Conservation (phyloP, 2,113 vertebrate species). For the Rafetus swinhoei region DNA sequence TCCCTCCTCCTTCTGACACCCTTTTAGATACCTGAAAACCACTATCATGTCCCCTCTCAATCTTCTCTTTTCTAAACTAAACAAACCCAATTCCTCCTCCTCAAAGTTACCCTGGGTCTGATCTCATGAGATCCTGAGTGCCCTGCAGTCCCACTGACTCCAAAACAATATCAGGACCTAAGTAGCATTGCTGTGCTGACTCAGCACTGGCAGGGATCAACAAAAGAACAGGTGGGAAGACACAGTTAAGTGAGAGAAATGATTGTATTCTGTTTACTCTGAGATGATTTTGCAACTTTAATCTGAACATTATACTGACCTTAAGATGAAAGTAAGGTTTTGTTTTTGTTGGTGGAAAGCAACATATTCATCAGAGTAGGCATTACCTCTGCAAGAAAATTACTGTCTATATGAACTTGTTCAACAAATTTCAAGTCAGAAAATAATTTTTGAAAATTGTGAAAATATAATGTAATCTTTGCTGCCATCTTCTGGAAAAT, state of each 20-base stretch:
- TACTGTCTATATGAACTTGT: accelerated
- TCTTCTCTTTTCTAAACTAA: too few relatives aligned
- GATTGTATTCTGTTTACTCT: background rate
- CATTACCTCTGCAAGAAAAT: background rate
- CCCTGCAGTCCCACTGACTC: too few relatives aligned
- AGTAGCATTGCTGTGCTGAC: background rate
- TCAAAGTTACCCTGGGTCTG: too few relatives aligned
- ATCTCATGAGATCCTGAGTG: too few relatives aligned
- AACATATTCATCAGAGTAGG: background rate
- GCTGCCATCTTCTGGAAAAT: constrained; percentile 51
- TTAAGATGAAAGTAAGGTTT: background rate
- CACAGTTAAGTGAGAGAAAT: background rate
- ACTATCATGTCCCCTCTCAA: too few relatives aligned
- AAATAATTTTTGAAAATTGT: background rate
- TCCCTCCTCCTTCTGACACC: too few relatives aligned
- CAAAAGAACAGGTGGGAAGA: accelerated
- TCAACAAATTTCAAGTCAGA: background rate
- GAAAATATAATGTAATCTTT: background rate
- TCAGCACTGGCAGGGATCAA: background rate
- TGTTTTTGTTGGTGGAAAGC: background rate
- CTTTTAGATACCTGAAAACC: too few relatives aligned
- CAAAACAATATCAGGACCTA: too few relatives aligned
- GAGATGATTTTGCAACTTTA: background rate
- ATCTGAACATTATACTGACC: background rate
- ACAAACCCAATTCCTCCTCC: too few relatives aligned